phyloP scores from a whole-genome alignment of 2,113 vertebrate genomes.

The Petromus typicus region DNA sequence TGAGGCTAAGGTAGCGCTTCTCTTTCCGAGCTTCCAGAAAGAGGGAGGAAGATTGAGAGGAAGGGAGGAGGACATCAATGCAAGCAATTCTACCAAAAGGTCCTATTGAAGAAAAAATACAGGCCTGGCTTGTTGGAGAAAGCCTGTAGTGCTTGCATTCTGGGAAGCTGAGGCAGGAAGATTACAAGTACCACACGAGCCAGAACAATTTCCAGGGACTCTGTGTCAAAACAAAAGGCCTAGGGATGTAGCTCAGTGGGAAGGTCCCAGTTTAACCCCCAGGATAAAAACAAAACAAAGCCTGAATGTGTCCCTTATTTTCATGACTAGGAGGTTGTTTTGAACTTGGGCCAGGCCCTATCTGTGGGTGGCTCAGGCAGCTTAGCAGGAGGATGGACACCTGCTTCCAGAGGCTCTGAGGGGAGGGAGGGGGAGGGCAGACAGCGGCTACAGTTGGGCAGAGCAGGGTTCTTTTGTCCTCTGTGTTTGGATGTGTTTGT shows the following conservation, averaged over 20 bases:
- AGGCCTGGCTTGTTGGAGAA: neutral
- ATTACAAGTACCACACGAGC: neutral
- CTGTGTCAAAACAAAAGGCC: neutral
- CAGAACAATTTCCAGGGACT: neutral
- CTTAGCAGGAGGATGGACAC: neutral
- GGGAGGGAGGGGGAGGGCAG: accelerated
- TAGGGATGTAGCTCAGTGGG: neutral
- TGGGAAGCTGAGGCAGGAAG: neutral
- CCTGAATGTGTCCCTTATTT: neutral
- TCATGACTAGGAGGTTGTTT: neutral
- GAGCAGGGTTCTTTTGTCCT: neutral
- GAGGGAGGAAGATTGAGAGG: neutral
- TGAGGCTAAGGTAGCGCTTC: neutral
- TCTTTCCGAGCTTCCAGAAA: neutral
- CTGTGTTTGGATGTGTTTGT: neutral
- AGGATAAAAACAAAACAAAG: neutral
- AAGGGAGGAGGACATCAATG: neutral
- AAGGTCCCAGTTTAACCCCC: neutral
- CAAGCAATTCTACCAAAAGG: neutral
- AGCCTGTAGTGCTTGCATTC: neutral
- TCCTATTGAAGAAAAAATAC: neutral
- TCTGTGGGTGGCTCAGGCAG: neutral
- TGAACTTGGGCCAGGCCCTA: neutral
- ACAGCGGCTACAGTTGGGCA: accelerated
- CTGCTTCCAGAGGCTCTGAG: neutral